Evolutionary conservation across 2,113 vertebrate species (phyloP), one percentile per base, ranked within the genome.

Genomic region (Sisor rabdophorus): DNA sequence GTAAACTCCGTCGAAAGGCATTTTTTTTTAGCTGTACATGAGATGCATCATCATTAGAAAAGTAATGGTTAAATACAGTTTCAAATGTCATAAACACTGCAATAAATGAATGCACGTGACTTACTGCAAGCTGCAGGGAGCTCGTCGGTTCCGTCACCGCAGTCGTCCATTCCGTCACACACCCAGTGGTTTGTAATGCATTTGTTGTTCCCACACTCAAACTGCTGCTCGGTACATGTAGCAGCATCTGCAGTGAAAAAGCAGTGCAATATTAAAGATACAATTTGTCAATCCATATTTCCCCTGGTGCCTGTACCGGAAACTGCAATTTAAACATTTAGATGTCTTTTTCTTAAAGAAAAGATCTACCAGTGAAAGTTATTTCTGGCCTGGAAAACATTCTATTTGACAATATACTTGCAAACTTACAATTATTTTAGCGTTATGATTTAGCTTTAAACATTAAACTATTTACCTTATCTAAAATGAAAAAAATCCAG

Each of bases 181-280:
- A 94, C 82, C 95, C 95, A 97, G 16, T 76, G 88, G 40, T 32
- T 79, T 12, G 91, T 85, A 77, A 97, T 83, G 74, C 95, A 97
- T 2, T 76, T 84, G 11, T 91, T 92, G 0, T 93, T 92, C 1
- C 28, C 80, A 54, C 95, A 97, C 22, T 53, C 87, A 65, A 96
- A 91, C 85, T 93, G 89, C 0, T 74, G 80, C 53, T 84, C 74
- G 7, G 44, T 83, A 78, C 95, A 97, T 0, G 6, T 74, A 16
- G 78, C 77, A 0, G 86, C 84, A 65, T 79, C 89, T 89, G 86
- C 47, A 30, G 63, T 65, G 12, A 28, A 81, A 6, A 78, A 77
- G 71, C 15, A 15, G 0, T 67, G n/a, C 54, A 19, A 58, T 3
- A 55, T 71, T 53, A 71, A 71, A 54, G 69, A 3, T 4, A 20